Evolutionary conservation across 2,797 vertebrate genomes (phyloP).

Genomic region (Cossypha caffra): DNA sequence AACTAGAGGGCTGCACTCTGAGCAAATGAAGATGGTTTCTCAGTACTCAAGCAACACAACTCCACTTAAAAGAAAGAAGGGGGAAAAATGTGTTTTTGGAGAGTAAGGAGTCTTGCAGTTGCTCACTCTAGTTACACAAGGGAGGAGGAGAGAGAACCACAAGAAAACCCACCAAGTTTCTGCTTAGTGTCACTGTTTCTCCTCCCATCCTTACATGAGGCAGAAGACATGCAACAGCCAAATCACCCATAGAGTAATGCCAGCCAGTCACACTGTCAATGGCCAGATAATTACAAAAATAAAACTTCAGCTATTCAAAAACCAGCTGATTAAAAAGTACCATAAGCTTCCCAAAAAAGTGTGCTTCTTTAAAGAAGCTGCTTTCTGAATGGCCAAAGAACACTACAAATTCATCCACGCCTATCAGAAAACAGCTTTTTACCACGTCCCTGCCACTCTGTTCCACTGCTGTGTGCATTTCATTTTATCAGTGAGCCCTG

Average conservation of each 20-base stretch:
- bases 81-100: background rate
- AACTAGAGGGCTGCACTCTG: background rate
- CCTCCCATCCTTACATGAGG: background rate
- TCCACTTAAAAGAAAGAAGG: background rate
- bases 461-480: background rate
- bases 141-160: background rate
- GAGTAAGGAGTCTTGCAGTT: background rate
- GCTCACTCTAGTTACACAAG: background rate
- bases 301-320: slow-evolving; percentile 51
- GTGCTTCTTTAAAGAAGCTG: slow-evolving; percentile 57
- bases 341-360: slow-evolving; percentile 46
- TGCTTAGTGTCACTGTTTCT: slow-evolving; percentile 25
- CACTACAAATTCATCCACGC: background rate
- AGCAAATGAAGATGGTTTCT: background rate
- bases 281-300: slow-evolving; percentile 62
- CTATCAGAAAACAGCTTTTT: slow-evolving; percentile 48
- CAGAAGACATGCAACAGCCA: background rate
- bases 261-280: background rate
- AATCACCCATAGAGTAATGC: background rate
- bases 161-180: background rate
- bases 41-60: background rate
- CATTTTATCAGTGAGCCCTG: background rate
- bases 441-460: slow-evolving; percentile 2
- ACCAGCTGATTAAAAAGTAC: slow-evolving; percentile 46
- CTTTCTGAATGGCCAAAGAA: slow-evolving; percentile 16